phyloP scores from a whole-genome alignment of 2,888 invertebrate genomes.

The Parochlus steinenii region DNA sequence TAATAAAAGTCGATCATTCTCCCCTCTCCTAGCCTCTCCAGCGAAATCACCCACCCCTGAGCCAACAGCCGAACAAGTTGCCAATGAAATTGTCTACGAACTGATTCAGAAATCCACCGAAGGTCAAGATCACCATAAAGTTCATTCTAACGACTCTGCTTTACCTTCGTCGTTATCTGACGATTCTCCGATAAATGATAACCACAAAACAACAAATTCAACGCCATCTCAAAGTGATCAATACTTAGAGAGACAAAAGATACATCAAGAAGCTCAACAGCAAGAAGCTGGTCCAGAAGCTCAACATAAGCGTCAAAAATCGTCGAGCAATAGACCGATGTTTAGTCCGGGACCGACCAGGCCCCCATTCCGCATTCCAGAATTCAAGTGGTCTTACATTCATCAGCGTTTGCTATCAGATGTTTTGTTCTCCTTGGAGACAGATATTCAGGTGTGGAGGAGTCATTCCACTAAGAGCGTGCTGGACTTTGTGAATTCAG shows the following conservation, averaged over 20 bases:
- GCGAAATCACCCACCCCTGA: too few species aligned
- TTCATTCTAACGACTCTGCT: constrained; percentile 11
- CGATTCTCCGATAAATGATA: constrained; percentile 12
- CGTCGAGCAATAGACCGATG: constrained; percentile 64
- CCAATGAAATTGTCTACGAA: constrained; percentile 1
- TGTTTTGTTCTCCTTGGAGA: constrained; percentile 90
- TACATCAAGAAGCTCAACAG: neutral
- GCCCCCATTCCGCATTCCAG: constrained; percentile 96
- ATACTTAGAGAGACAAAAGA: neutral
- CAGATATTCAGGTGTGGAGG: constrained; percentile 83
- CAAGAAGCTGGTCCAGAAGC: constrained; percentile 2
- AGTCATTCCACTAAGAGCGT: constrained; percentile 95
- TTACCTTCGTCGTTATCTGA: constrained; percentile 11
- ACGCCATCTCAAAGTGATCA: constrained; percentile 45
- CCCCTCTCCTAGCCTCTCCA: too few species aligned
- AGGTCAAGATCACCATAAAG: constrained; percentile 27
- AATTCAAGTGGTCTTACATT: constrained; percentile 98
- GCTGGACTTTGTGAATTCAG: constrained; percentile 94
- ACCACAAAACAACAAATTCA: constrained; percentile 52
- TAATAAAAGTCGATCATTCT: too few species aligned
- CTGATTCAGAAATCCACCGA: too few species aligned
- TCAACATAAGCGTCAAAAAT: constrained; percentile 36
- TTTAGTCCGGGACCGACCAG: constrained; percentile 85
- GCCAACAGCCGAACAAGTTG: neutral
- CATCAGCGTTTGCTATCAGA: constrained; percentile 93